Conservation (phyloP, 1,140 invertebrate species). For the Pseudomyrmex cubaensis region DNA sequence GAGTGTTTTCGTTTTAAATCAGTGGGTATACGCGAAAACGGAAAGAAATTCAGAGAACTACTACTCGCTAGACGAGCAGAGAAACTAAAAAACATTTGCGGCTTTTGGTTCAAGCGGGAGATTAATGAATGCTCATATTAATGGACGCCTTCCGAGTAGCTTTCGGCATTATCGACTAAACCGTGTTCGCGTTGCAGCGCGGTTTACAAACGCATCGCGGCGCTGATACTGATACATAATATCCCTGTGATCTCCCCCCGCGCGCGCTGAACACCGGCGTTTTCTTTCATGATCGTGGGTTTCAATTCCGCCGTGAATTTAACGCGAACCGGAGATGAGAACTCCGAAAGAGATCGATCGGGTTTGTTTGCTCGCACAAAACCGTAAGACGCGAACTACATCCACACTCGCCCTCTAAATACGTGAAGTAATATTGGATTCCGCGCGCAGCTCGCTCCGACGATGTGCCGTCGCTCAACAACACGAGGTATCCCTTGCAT, state of each 20-base stretch:
- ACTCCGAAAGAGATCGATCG: constrained; percentile 42
- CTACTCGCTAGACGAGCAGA: no score
- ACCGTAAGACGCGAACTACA: constrained; percentile 21
- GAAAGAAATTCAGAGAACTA: background rate
- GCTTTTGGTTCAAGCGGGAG: constrained; percentile 1
- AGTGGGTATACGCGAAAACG: background rate
- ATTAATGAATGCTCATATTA: constrained; percentile 42
- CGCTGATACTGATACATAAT: no score
- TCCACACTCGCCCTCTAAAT: constrained; percentile 61
- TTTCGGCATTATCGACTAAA: constrained; percentile 45
- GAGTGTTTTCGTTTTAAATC: background rate
- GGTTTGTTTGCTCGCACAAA: constrained; percentile 61
- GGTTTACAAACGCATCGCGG: background rate
- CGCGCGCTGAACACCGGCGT: background rate
- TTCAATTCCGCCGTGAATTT: constrained; percentile 38
- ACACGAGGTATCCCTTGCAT: constrained; percentile 33
- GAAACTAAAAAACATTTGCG: constrained; percentile 3
- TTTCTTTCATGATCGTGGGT: constrained; percentile 15
- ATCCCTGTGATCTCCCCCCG: no score
- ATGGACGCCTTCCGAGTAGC: constrained; percentile 34
- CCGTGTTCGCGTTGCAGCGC: background rate
- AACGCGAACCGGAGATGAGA: constrained; percentile 46
- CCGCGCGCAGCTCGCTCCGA: constrained; percentile 2
- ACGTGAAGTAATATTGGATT: constrained; percentile 50
- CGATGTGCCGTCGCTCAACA: constrained; percentile 14